Base-by-base conservation (phyloP, 2,888 invertebrate species). In the Eupithecia insigniata region DNA sequence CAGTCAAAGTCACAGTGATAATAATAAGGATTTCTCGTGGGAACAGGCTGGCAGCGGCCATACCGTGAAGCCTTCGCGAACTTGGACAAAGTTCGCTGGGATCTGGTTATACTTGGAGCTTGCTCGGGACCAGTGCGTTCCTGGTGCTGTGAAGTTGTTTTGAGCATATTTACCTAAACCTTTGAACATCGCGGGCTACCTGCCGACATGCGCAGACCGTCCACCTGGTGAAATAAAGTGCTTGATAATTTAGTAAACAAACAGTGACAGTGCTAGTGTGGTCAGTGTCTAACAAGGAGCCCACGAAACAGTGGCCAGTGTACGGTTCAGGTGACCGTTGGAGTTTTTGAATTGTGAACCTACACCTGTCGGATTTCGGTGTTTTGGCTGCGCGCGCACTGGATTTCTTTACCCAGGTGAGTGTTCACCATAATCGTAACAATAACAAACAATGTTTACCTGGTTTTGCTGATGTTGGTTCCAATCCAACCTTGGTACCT, bases 341-440 rank as follows among this genome's bases (percentile, higher is more conserved):
- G 22, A 79, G 75, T 79, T 78, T 84, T 87, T 86, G 82, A 80
- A 87, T 86, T 86, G 85, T 83, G 91, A 89, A 90, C 55, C 90
- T 90, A 90, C 92, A 92, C 93, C 93, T 93, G 92, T 93, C 90
- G 92, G 90, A 93, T 90, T 92, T 89, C 84, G 88, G 89, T 89
- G 89, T 89, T 89, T 86, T 88, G 90, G 88, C 92, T 94, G 93
- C 93, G 93, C 94, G 93, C 93, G 93, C 93, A 94, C 85, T 82
- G 84, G 83, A 89, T 83, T 88, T 91, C 87, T 89, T 87, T 87
- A 87, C 84, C 89, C 90, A 94, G 94, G 94, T 94, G 83, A 89
- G 91, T 70, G 34, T 34, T 60, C n/a, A 26, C 14, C 18, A 60
- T 2, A 60, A 30, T 18, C 18, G 30, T 18, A 62, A 72, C 64